A percentile compares a stretch with the other conserved stretches of the same genome.
These are phyloP conservation scores for Clarias platycephalus DNA, from an alignment of 2,797 vertebrate species.

Conservation along the genomic window DNA sequence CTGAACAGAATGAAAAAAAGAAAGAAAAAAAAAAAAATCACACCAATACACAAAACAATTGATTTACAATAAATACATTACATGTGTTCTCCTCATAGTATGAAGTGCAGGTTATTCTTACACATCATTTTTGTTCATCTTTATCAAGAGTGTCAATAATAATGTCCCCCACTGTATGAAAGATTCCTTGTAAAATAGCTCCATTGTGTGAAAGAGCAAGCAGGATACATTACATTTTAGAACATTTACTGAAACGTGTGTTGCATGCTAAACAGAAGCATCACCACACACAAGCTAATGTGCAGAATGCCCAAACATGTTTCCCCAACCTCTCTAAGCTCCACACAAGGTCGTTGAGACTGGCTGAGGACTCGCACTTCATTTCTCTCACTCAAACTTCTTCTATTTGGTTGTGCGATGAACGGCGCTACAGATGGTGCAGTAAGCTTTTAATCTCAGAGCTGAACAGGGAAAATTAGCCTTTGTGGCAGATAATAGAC, in stretches of 20 bases:
- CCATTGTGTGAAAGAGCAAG: slow-evolving; percentile 1
- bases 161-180: slow-evolving; percentile 14
- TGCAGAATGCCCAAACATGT: slow-evolving; percentile 27
- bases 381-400: slow-evolving; percentile 52
- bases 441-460: slow-evolving; percentile 68
- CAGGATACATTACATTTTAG: slow-evolving; percentile 15
- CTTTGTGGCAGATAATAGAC: slow-evolving; percentile 65
- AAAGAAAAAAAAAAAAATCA: neutral
- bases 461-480: slow-evolving; percentile 63
- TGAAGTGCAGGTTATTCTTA: neutral
- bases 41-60: neutral
- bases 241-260: slow-evolving; percentile 27
- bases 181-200: slow-evolving; percentile 1
- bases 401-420: slow-evolving; percentile 66
- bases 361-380: slow-evolving; percentile 28
- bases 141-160: slow-evolving; percentile 28
- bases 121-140: slow-evolving; percentile 28
- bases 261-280: slow-evolving; percentile 19
- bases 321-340: slow-evolving; percentile 25
- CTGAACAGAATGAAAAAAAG: neutral
- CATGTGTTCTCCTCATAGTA: neutral
- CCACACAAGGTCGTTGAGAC: slow-evolving; percentile 23
- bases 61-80: slow-evolving; percentile 23
- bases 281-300: slow-evolving; percentile 8
- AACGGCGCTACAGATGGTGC: slow-evolving; percentile 70